Evolutionary conservation across 2,113 vertebrate species (phyloP).

Genomic region (Leucopsar rothschildi): DNA sequence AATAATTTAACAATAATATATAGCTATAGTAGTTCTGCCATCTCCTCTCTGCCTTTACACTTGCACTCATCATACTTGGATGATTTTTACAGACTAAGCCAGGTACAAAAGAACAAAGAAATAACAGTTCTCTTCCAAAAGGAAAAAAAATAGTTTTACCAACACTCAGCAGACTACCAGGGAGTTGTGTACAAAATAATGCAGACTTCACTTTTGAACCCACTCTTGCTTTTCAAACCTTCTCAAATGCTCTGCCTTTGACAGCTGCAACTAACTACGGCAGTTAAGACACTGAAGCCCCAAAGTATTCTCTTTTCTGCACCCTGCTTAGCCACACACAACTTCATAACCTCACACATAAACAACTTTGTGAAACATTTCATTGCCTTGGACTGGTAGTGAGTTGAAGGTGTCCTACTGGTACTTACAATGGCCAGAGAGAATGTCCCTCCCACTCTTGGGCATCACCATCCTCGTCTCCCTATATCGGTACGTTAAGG

Average conservation of each 20-base stretch:
- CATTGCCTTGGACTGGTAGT: too few species aligned
- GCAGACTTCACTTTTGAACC: neutral
- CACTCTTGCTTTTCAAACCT: neutral
- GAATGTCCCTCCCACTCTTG: neutral
- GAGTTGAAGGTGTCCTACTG: neutral
- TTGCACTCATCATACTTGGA: neutral
- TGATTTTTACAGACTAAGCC: neutral
- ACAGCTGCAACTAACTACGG: neutral
- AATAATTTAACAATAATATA: neutral
- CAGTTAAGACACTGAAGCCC: neutral
- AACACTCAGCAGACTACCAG: neutral
- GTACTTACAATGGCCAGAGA: rapidly evolving
- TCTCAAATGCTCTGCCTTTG: neutral
- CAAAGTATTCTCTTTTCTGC: neutral
- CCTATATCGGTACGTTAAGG: neutral
- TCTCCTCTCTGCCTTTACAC: neutral
- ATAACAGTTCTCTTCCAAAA: neutral
- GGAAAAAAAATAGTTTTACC: neutral
- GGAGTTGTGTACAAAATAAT: neutral
- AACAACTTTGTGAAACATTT: neutral
- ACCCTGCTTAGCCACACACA: neutral
- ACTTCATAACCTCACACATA: neutral
- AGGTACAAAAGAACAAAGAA: neutral
- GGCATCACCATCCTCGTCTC: neutral
- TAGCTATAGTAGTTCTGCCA: neutral